Conservation (phyloP, 2,113 vertebrate species). For the Aleadryas rufinucha region DNA sequence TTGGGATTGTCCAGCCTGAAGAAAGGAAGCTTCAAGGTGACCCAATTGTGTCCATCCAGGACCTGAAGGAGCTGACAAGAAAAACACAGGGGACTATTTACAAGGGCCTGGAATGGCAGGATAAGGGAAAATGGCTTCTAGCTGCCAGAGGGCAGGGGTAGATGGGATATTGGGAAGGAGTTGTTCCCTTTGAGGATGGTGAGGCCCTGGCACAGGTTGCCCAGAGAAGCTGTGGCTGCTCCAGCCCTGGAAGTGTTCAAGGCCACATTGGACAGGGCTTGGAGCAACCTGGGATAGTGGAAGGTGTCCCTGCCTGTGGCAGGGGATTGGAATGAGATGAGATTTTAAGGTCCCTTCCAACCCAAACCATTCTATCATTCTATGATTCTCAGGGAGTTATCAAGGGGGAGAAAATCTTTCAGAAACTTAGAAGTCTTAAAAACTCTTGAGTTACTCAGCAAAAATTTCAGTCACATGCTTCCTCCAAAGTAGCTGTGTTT, state of each 20-base stretch:
- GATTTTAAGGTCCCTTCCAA: not conserved
- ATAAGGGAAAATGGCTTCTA: not conserved
- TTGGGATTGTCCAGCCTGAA: not conserved
- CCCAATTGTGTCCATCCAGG: not conserved
- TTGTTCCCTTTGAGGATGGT: fast-evolving
- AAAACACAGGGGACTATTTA: not conserved
- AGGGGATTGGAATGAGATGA: not conserved
- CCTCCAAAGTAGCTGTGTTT: not conserved
- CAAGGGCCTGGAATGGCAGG: not conserved
- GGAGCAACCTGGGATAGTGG: fast-evolving
- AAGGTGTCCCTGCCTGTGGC: not conserved
- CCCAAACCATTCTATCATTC: not conserved
- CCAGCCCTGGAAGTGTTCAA: not conserved
- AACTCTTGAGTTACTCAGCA: not conserved
- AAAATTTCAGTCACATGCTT: not conserved
- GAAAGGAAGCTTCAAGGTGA: not conserved
- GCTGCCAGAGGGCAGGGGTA: not conserved
- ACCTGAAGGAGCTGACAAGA: not conserved
- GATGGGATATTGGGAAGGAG: not conserved
- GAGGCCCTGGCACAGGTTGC: not conserved
- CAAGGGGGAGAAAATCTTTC: fast-evolving
- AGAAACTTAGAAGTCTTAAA: not conserved
- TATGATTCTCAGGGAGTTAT: not conserved
- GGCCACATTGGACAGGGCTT: fast-evolving
- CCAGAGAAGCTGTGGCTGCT: not conserved